Evolutionary conservation across 2,113 vertebrate genomes (phyloP), one percentile per base, ranked within the genome.

Genomic region (Nothocercus julius): DNA sequence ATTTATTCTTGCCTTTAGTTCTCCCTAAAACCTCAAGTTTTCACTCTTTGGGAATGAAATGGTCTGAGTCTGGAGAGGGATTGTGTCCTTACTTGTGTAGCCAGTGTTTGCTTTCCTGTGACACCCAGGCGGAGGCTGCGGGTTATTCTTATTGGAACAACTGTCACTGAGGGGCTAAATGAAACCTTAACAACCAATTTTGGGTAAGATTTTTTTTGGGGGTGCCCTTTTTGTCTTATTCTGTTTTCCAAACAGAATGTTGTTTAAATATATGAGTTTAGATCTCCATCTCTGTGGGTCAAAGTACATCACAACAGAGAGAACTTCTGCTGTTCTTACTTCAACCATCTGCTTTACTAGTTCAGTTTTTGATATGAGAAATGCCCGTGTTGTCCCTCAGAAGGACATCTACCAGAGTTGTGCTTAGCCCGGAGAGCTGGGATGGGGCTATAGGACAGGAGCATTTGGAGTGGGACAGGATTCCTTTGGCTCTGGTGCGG

Each of bases 311-410:
- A 86, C 24, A 84, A 40, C 22, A 76, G 49, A 45, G 54, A 76
- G n/a, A 85, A 88, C 24, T 62, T 70, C 62, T 91, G 53, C 53
- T 44, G 11, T 68, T 51, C 21, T 87, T 88, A 70, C 64, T 45
- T 47, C 70, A 72, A 14, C 53, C 51, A 67, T 73, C 20, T 21
- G 49, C 69, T 84, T 86, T 38, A 66, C 62, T 78, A 42, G 45
- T 81, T 92, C 89, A 58, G 3, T 69, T 93, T 96, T 84, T 77
- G 88, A 59, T 82, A 64, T 62, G 66, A 90, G 66, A 85, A 47
- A 18, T 73, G 7, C 18, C 36, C 22, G 21, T 56, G 64, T 94
- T 96, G 75, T 49, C 49, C 49, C 24, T 24, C 45, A 86, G 18
- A 1, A 54, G 9, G 11, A 28, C 21, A 83, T 81, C 6, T 70